Percentiles rank a stretch among this genome's conserved stretches.
Evolutionary conservation across 2,888 invertebrate genomes (phyloP).

Genomic region (Hyposoter didymator): DNA sequence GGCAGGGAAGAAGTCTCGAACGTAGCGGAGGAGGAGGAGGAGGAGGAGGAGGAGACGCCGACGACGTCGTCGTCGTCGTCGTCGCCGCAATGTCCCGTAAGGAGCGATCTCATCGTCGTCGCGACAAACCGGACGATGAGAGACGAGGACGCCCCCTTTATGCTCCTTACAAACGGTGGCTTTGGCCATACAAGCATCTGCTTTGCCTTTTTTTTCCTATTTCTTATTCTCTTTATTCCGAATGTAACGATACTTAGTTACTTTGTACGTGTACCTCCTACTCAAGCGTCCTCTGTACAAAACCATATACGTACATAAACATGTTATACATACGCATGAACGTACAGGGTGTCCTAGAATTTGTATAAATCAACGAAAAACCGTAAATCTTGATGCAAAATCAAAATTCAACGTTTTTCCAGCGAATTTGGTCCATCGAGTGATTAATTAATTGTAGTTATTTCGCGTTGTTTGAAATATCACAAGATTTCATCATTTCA

Average conservation of each 20-base stretch:
- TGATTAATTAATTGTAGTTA: too few relatives aligned
- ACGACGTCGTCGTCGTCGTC: slow-evolving; percentile 43
- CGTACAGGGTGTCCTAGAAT: slow-evolving; percentile 4
- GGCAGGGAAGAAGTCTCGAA: slow-evolving; percentile 18
- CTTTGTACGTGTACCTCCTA: slow-evolving; percentile 34
- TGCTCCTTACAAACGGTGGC: slow-evolving; percentile 31
- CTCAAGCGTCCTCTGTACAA: slow-evolving; percentile 34
- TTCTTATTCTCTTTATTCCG: slow-evolving; percentile 16
- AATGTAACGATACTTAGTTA: slow-evolving; percentile 25
- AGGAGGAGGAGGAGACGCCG: slow-evolving; percentile 40
- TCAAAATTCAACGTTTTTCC: neutral
- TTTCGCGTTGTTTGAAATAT: too few relatives aligned
- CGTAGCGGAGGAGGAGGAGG: slow-evolving; percentile 11
- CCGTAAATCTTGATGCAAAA: neutral
- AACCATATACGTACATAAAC: neutral
- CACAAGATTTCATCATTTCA: too few relatives aligned
- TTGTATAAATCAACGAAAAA: neutral
- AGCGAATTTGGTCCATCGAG: neutral
- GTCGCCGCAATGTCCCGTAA: slow-evolving; percentile 57
- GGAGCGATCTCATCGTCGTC: slow-evolving; percentile 44
- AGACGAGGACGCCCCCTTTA: slow-evolving; percentile 20
- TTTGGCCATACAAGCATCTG: slow-evolving; percentile 21
- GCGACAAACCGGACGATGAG: slow-evolving; percentile 65
- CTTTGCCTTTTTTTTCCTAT: slow-evolving; percentile 5
- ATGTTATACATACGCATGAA: neutral